Base-by-base conservation (phyloP, 2,797 vertebrate genomes). In the Channa striata region DNA sequence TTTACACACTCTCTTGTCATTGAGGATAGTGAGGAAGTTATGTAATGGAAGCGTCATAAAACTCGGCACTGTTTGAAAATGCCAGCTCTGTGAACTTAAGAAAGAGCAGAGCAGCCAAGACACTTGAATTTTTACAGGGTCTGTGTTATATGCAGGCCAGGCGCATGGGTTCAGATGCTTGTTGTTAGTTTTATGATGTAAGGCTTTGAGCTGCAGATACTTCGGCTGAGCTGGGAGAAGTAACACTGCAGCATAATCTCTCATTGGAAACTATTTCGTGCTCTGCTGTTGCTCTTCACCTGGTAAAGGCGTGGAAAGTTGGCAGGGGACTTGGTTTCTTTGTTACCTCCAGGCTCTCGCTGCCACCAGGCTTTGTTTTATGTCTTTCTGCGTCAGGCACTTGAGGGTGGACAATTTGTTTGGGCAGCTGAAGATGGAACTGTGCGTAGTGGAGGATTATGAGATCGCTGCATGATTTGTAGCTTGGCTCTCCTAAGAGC, bases 1-100 rank as follows among this genome's bases (percentile, higher is more conserved):
- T 95, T 94, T 93, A 92, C 90, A 84, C 91, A 86, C 92, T 91
- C 91, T 94, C 89, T 94, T 90, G 93, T 92, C 81, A 70, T 77
- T 86, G 82, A 80, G 74, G 87, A 91, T 83, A 76, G 83, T 82
- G 72, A 57, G 86, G 93, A 92, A 74, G 93, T 94, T 93, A 93
- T 93, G 92, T 92, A 85, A 93, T 70, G 82, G 86, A 85, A 88
- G 85, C 13, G 48, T 86, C 86, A 81, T 93, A 94, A 94, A 93
- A 77, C 43, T 50, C 70, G 25, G 81, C 79, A 50, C 82, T 75
- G 77, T 92, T 91, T 90, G 67, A 92, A 87, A 90, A 85, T 56
- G 68, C 75, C 86, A 89, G 91, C 52, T 85, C 88, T 90, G 62
- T 86, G 65, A 87, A 89, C 84, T 91, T 89, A 87, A 92, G 81